phyloP scores from a whole-genome alignment of 2,888 invertebrate species.

The Athalia circularis region DNA sequence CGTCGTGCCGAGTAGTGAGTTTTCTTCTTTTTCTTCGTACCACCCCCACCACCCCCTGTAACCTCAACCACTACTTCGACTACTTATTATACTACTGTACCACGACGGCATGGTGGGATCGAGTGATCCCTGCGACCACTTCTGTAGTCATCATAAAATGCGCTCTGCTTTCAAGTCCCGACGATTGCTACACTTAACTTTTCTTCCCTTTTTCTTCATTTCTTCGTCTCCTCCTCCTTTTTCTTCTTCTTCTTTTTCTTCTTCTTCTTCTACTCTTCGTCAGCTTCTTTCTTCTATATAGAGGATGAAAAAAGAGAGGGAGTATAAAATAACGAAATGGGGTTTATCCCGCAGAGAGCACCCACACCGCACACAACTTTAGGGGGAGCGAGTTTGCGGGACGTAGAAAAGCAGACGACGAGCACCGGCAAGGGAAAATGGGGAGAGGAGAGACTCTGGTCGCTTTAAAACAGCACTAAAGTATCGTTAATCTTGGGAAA shows the following conservation, averaged over 20 bases:
- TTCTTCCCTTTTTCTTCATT: slow-evolving; percentile 47
- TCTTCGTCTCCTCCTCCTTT: slow-evolving; percentile 51
- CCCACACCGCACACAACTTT: slow-evolving; percentile 14
- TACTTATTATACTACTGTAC: slow-evolving; percentile 9
- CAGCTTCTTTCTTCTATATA: slow-evolving; percentile 48
- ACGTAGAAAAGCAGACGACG: slow-evolving; percentile 18
- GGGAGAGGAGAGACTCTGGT: slow-evolving; percentile 52
- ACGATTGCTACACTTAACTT: slow-evolving; percentile 55
- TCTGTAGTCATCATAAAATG: slow-evolving; percentile 67
- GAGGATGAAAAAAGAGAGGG: slow-evolving; percentile 40
- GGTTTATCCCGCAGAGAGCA: slow-evolving; percentile 53
- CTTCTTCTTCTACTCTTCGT: slow-evolving; percentile 53
- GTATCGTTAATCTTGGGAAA: slow-evolving; percentile 73
- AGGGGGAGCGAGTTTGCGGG: slow-evolving; percentile 9
- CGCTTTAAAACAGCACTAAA: slow-evolving; percentile 72
- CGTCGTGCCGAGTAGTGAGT: not conserved
- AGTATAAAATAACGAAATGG: slow-evolving; percentile 63
- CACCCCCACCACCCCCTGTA: slow-evolving; percentile 28
- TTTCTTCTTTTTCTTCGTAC: slow-evolving; percentile 33
- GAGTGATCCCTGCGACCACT: slow-evolving; percentile 61
- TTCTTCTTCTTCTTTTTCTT: slow-evolving; percentile 51
- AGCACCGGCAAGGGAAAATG: slow-evolving; percentile 41
- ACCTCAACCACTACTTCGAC: not conserved
- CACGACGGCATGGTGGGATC: slow-evolving; percentile 17
- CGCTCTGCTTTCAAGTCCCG: slow-evolving; percentile 61